Evolutionary conservation across 2,113 vertebrate genomes (phyloP).

Genomic region (Otis tarda): DNA sequence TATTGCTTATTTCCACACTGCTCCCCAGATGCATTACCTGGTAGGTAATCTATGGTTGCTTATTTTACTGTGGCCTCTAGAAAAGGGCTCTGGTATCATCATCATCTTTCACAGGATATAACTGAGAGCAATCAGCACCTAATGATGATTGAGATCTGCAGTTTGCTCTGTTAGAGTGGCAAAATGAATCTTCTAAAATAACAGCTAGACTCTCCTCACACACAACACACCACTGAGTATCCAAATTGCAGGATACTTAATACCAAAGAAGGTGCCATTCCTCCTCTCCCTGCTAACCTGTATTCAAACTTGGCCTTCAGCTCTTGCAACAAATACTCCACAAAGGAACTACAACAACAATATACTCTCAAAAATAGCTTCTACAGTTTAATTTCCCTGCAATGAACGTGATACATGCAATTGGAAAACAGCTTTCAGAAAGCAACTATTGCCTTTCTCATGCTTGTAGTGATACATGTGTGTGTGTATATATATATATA

Average conservation of each 20-base stretch:
- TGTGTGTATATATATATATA: too few species aligned
- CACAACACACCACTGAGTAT: background rate
- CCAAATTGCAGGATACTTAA: background rate
- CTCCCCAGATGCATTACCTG: background rate
- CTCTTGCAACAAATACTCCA: background rate
- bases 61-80: background rate
- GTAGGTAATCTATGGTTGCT: background rate
- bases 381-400: background rate
- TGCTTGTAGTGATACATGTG: background rate
- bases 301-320: background rate
- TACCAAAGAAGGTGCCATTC: background rate
- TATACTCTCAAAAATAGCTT: accelerated
- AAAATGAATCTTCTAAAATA: background rate
- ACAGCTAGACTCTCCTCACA: background rate
- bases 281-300: background rate
- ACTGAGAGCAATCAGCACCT: background rate
- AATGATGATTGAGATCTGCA: background rate
- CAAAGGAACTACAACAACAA: background rate
- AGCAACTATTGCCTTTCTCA: background rate
- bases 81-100: background rate
- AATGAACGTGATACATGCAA: background rate
- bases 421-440: background rate
- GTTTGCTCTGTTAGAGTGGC: background rate
- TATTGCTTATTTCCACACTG: background rate
- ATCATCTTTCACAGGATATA: background rate